Conservation (phyloP, 2,113 vertebrate genomes). For the Stomatorhinus ivindoensis region DNA sequence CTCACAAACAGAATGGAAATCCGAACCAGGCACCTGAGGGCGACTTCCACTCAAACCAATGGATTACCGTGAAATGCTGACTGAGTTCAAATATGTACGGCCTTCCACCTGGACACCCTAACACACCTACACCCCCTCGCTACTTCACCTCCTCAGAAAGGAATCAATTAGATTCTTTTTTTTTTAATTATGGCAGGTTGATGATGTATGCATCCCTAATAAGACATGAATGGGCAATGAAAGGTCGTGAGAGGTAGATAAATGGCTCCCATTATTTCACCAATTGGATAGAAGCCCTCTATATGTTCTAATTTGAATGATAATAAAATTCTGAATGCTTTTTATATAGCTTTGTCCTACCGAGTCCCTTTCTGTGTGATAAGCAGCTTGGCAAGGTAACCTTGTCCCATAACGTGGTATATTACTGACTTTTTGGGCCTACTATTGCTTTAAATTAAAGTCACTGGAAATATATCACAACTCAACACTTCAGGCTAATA, state of each 20-base stretch:
- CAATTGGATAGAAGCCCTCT: slow-evolving; percentile 82
- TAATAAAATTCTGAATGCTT: slow-evolving; percentile 69
- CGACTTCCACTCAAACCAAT: background rate
- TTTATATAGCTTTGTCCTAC: slow-evolving; percentile 55
- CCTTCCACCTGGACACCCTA: slow-evolving; percentile 44
- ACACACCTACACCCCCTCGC: slow-evolving; percentile 7
- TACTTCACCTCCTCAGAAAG: slow-evolving; percentile 37
- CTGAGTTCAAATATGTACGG: slow-evolving; percentile 15
- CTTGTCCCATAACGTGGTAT: slow-evolving; percentile 62
- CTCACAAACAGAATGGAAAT: slow-evolving; percentile 45
- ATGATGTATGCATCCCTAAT: slow-evolving; percentile 82
- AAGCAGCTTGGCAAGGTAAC: slow-evolving; percentile 70
- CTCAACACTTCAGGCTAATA: slow-evolving; percentile 22
- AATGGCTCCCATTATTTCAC: slow-evolving; percentile 85
- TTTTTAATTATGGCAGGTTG: slow-evolving; percentile 77
- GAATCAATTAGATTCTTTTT: slow-evolving; percentile 68
- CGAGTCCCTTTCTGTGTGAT: slow-evolving; percentile 60
- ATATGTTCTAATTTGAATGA: slow-evolving; percentile 81
- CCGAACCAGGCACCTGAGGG: background rate
- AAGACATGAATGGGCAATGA: slow-evolving; percentile 83
- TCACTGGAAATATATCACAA: slow-evolving; percentile 41
- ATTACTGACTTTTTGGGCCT: slow-evolving; percentile 39
- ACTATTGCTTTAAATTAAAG: slow-evolving; percentile 52
- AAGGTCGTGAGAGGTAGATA: slow-evolving; percentile 82
- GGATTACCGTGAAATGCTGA: slow-evolving; percentile 37